These are phyloP conservation scores for Columbina picui DNA, from an alignment of 2,113 vertebrate genomes.

Conservation along the genomic window DNA sequence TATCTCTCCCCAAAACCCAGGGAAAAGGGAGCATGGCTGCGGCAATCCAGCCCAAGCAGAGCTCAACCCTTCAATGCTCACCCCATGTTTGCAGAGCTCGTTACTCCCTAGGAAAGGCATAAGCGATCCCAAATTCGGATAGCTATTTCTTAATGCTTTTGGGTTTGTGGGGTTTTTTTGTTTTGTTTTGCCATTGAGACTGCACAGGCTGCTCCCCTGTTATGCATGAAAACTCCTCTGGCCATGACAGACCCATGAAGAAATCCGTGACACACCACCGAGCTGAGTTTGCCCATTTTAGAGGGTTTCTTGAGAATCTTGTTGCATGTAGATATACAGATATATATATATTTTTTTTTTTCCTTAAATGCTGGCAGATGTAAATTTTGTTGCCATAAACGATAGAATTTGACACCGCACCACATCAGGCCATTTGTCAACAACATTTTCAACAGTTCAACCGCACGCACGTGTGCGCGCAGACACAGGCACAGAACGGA, in stretches of 20 bases:
- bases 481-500: not conserved
- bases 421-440: slow-evolving; percentile 60
- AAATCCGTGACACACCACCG: not conserved
- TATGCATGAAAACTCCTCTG: not conserved
- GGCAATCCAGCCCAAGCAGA: accelerated
- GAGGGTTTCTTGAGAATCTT: not conserved
- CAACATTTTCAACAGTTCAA: slow-evolving; percentile 57
- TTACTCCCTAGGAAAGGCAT: not conserved
- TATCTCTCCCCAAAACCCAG: not conserved
- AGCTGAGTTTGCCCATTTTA: not conserved
- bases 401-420: slow-evolving; percentile 36
- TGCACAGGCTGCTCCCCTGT: not conserved
- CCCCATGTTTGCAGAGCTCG: accelerated
- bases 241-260: accelerated
- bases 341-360: too few species aligned
- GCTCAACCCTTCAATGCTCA: accelerated
- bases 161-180: too few species aligned
- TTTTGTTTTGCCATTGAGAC: not conserved
- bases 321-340: too few species aligned
- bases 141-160: not conserved
- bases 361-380: not conserved
- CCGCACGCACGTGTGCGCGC: not conserved
- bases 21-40: not conserved
- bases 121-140: not conserved
- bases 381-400: not conserved